Evolutionary conservation across 2,888 invertebrate genomes (phyloP).

Genomic region (Apocheima hispidaria): DNA sequence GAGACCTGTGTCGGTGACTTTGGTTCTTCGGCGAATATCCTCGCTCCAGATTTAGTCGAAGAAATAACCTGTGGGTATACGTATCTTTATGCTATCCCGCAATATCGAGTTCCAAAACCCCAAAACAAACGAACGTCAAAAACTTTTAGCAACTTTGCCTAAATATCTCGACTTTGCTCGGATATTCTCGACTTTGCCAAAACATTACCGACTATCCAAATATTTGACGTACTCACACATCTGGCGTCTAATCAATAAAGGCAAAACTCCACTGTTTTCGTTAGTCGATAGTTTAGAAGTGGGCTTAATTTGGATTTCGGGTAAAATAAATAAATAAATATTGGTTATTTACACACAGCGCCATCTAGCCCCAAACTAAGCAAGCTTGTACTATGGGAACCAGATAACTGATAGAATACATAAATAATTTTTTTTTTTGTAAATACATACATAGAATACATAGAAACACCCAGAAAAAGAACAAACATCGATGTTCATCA

Average conservation of each 20-base stretch:
- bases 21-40: no score
- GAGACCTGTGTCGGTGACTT: no score
- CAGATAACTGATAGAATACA: no score
- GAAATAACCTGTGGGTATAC: neutral
- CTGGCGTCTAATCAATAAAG: constrained; percentile 28
- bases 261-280: constrained; percentile 12
- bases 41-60: no score
- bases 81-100: neutral
- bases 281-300: constrained; percentile 17
- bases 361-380: no score
- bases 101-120: constrained; percentile 4
- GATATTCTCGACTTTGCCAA: constrained; percentile 13
- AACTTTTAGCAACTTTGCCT: constrained; percentile 19
- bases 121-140: constrained; percentile 20
- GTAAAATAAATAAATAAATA: no score
- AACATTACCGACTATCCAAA: constrained; percentile 13
- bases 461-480: no score
- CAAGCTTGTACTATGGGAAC: no score
- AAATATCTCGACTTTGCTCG: constrained; percentile 15
- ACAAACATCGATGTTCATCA: no score
- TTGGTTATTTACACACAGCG: no score
- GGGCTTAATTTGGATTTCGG: neutral
- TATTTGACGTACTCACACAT: constrained; percentile 22
- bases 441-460: no score
- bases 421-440: no score